Percentiles rank a stretch among this genome's conserved stretches.
Conservation (phyloP, 2,888 invertebrate genomes). For the Calameuta idolon region DNA sequence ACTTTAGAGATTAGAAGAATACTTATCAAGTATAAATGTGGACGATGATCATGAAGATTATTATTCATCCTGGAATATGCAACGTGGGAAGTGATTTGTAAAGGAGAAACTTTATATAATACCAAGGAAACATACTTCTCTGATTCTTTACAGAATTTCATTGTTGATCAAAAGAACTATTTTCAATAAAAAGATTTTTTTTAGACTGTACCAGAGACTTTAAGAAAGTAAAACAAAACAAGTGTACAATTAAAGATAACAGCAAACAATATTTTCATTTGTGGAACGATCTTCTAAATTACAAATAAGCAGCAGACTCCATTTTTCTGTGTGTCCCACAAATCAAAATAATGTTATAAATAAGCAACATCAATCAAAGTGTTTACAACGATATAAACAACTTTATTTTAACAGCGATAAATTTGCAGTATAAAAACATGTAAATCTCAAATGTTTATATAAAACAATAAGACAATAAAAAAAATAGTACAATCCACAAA, state of each 20-base stretch:
- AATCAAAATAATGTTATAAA: constrained; percentile 39
- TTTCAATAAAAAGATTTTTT: background rate
- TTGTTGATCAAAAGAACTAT: background rate
- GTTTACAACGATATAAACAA: constrained; percentile 37
- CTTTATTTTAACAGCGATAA: constrained; percentile 44
- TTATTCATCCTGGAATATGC: background rate
- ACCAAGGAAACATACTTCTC: background rate
- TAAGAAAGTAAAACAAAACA: background rate
- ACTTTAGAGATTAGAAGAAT: background rate
- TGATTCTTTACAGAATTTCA: background rate
- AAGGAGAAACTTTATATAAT: background rate
- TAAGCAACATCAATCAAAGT: constrained; percentile 38
- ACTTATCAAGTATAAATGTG: background rate
- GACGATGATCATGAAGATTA: background rate
- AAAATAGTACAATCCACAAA: background rate
- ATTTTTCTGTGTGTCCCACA: constrained; percentile 11
- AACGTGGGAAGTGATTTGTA: background rate
- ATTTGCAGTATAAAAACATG: constrained; percentile 36
- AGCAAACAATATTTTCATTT: background rate
- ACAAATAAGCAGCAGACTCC: background rate
- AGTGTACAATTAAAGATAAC: background rate
- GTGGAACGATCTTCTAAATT: background rate
- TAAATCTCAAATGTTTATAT: constrained; percentile 16
- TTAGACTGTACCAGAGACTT: background rate
- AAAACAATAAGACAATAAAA: constrained; percentile 7